A percentile compares a stretch with the other conserved stretches of the same genome.
Evolutionary conservation across 2,797 vertebrate species (phyloP).

Genomic region (Tokudaia tokunoshimensis): DNA sequence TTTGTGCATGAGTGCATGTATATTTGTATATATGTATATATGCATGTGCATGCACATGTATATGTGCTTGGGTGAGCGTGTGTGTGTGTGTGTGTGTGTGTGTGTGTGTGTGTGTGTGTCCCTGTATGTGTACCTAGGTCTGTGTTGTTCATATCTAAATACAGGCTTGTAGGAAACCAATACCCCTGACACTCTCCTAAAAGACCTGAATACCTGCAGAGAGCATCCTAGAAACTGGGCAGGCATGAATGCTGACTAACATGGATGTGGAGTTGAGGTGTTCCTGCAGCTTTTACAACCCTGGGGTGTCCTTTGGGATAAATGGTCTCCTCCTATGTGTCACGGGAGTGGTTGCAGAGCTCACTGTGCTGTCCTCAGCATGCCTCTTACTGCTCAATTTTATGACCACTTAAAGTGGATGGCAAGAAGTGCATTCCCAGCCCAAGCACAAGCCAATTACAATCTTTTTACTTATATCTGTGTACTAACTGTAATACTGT

Average conservation of each 20-base stretch:
- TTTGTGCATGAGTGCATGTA: background rate
- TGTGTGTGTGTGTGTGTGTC: background rate
- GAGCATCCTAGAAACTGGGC: background rate
- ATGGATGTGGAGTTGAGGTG: background rate
- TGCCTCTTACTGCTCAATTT: background rate
- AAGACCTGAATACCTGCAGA: background rate
- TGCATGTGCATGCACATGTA: background rate
- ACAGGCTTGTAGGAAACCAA: background rate
- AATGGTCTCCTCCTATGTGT: background rate
- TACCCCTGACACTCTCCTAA: background rate
- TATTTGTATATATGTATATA: background rate
- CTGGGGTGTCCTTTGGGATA: accelerated
- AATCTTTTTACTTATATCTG: background rate
- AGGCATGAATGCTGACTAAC: accelerated
- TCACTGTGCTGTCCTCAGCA: background rate
- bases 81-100: background rate
- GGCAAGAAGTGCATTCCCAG: background rate
- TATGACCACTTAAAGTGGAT: background rate
- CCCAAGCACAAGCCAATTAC: background rate
- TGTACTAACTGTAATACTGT: background rate
- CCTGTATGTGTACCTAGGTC: background rate
- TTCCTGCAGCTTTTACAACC: background rate
- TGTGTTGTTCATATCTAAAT: background rate
- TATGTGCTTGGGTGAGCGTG: no score
- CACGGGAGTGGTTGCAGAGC: background rate